These are phyloP conservation scores for Metellina segmentata DNA, from an alignment of 2,888 invertebrate species.

Conservation along the genomic window DNA sequence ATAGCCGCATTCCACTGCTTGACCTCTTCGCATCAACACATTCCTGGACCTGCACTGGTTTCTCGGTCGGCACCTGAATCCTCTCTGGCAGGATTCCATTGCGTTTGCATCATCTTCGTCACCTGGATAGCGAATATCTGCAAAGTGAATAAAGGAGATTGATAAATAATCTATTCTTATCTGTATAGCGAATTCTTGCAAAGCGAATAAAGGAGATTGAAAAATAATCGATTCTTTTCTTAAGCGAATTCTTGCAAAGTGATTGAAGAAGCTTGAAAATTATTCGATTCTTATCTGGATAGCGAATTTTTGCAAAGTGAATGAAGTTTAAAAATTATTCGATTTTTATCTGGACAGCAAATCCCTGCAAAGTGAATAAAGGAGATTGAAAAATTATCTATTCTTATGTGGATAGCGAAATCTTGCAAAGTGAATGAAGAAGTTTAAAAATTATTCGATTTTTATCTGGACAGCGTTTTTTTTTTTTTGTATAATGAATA, in stretches of 20 bases:
- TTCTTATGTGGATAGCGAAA: too few species aligned
- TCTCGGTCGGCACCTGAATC: neutral
- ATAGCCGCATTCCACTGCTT: conserved; percentile 3
- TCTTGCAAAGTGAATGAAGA: neutral
- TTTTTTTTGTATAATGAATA: neutral
- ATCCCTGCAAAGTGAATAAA: too few species aligned
- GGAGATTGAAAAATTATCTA: too few species aligned
- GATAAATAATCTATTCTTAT: too few species aligned
- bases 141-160: too few species aligned
- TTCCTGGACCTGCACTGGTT: conserved; percentile 2
- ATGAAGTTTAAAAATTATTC: neutral
- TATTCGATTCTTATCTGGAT: too few species aligned
- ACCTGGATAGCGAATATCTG: neutral
- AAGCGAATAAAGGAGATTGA: too few species aligned
- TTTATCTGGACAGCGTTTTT: neutral
- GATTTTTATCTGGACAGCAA: too few species aligned
- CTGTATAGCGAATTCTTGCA: too few species aligned
- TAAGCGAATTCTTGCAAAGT: too few species aligned
- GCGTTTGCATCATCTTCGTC: neutral
- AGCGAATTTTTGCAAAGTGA: neutral
- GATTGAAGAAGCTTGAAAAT: too few species aligned
- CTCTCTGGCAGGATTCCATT: neutral
- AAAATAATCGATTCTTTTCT: too few species aligned
- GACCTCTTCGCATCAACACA: neutral
- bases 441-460: neutral